Evolutionary conservation across 2,797 vertebrate species (phyloP).

Genomic region (Borostomias antarcticus): DNA sequence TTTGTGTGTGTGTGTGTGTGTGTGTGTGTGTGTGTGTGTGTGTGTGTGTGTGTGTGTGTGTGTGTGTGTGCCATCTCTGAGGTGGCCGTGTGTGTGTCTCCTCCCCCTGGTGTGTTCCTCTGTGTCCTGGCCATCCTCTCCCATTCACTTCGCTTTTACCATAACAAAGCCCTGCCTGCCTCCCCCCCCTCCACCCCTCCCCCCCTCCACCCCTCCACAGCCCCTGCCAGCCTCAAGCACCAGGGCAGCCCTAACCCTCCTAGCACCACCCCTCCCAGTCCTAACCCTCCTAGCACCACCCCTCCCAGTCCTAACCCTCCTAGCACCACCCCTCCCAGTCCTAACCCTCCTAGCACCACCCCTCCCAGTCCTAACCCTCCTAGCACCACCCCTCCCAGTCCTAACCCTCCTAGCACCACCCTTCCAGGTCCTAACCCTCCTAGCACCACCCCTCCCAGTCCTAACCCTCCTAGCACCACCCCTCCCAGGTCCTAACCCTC

Average conservation of each 20-base stretch:
- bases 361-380: too few species aligned
- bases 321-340: too few species aligned
- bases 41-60: neutral
- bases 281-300: too few species aligned
- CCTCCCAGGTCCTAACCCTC: too few species aligned
- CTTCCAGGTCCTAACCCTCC: too few species aligned
- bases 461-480: too few species aligned
- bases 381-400: too few species aligned
- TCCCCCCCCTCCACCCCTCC: constrained; percentile 52
- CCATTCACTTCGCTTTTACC: constrained; percentile 67
- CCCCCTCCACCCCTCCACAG: constrained; percentile 36
- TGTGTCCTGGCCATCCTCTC: constrained; percentile 68
- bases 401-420: too few species aligned
- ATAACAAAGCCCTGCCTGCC: constrained; percentile 68
- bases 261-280: too few species aligned
- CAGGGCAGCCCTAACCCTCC: constrained; percentile 54
- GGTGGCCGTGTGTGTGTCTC: constrained; percentile 64
- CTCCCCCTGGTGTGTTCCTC: constrained; percentile 55
- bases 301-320: too few species aligned
- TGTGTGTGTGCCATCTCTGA: constrained; percentile 54
- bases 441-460: too few species aligned
- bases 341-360: too few species aligned
- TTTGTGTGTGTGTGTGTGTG: neutral
- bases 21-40: neutral
- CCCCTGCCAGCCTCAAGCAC: constrained; percentile 15